Evolutionary conservation across 2,113 vertebrate genomes (phyloP), one percentile per base, ranked within the genome.

Genomic region (Gymnobelideus leadbeateri): DNA sequence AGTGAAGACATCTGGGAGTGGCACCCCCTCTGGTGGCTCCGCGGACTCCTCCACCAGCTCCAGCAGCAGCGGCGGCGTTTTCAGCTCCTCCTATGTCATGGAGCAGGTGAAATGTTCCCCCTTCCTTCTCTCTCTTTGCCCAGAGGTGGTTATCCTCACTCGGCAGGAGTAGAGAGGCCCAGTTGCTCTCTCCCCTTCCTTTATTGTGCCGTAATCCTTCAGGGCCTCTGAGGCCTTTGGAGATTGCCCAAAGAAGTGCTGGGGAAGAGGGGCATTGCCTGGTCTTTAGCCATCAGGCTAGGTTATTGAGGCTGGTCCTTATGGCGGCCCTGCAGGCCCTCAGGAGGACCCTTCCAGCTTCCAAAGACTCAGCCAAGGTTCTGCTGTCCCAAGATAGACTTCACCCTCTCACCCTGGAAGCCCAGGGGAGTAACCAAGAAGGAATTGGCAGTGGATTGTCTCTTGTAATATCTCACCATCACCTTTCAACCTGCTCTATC

Each of bases 1-100:
- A 0, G 99, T 99, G 61, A 99, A 99, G 98, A 99, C 99, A 3
- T 99, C 99, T 0, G 99, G 99, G 96, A 99, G 99, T 0, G 99
- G 99, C 7, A 99, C 99, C 2, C 99, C 99, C 0, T 99, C 99
- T 0, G 99, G 99, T 95, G 99, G 99, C 98, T 99, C 99, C 0
- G 99, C 99, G 19, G 99, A 99, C 95, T 99, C 99, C 61, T 99
- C 99, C 0, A 98, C 99, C 96, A 99, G 99, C 10, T 99, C 99
- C 95, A 98, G 98, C 97, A 98, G 98, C 97, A 99, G 99, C 51
- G 98, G 99, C 98, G 99, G 99, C 46, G 99, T 99, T 6, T 99
- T 99, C 96, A 99, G 99, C 28, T 99, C 99, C 0, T 99, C 99
- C 0, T 99, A 99, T 52, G 99, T 99, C 96, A 99, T 99, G 99